Evolutionary conservation across 1,140 invertebrate genomes (phyloP).

Genomic region (Lepidurus arcticus): DNA sequence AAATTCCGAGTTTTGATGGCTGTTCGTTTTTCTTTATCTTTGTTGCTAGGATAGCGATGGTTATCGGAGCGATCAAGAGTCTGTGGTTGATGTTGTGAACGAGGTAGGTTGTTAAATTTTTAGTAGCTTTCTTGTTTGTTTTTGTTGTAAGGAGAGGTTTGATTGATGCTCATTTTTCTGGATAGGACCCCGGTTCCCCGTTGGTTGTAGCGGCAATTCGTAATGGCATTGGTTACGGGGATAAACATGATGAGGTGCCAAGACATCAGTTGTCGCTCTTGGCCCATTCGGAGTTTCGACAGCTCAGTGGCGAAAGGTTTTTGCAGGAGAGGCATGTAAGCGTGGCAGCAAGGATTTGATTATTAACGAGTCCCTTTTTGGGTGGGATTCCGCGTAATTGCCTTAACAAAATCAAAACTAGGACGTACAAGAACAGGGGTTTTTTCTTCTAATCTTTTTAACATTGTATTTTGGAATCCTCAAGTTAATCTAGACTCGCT

Average conservation of each 20-base stretch:
- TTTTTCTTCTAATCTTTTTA: not conserved
- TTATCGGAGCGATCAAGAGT: not conserved
- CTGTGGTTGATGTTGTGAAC: not conserved
- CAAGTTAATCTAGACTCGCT: conserved; percentile 19
- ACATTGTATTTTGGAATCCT: not conserved
- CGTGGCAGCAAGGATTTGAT: not conserved
- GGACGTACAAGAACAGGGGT: conserved; percentile 17
- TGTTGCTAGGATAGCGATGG: not conserved
- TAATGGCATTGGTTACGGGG: not conserved
- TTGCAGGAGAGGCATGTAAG: not conserved
- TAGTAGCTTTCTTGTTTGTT: no score
- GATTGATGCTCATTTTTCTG: not conserved
- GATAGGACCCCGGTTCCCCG: not conserved
- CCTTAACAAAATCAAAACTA: conserved; percentile 11
- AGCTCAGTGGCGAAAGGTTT: not conserved
- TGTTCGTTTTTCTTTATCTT: no score
- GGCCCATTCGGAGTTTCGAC: conserved; percentile 8
- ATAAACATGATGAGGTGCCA: not conserved
- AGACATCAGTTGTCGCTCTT: not conserved
- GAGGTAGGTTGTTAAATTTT: not conserved
- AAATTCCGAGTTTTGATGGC: no score
- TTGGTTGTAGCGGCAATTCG: not conserved
- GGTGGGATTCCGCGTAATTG: not conserved
- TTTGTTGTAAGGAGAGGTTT: no score
- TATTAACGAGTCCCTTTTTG: not conserved